phyloP scores from a whole-genome alignment of 2,797 vertebrate genomes.

The Cottoperca gobio region DNA sequence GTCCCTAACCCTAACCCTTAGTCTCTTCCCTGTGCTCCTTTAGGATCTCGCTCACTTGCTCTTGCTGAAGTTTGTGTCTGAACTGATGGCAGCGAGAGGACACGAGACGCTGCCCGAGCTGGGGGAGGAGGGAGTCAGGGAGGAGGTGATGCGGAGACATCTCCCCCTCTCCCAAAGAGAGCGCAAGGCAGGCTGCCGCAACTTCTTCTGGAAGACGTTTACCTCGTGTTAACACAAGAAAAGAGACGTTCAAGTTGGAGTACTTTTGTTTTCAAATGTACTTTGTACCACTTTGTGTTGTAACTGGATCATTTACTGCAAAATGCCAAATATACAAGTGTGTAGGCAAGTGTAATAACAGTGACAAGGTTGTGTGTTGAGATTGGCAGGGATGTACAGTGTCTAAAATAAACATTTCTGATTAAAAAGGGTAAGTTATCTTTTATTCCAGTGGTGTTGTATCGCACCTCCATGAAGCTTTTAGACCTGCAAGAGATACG shows the following conservation, averaged over 20 bases:
- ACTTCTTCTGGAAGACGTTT: conserved; percentile 90
- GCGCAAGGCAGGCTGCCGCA: conserved; percentile 86
- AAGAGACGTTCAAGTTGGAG: background rate
- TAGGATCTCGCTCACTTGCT: conserved; percentile 74
- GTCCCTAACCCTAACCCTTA: too few species aligned
- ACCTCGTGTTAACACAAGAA: conserved; percentile 81
- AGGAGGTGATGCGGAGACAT: conserved; percentile 73
- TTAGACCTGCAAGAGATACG: background rate
- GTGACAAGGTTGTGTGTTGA: background rate
- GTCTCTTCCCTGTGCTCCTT: too few species aligned
- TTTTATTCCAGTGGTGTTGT: too few species aligned
- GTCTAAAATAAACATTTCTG: conserved; percentile 31
- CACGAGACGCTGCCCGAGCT: conserved; percentile 41
- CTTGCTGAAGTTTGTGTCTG: conserved; percentile 72
- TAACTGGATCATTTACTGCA: background rate
- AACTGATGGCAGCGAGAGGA: conserved; percentile 49
- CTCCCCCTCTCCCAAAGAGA: conserved; percentile 78
- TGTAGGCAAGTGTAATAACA: background rate
- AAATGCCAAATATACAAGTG: background rate
- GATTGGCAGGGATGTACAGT: background rate
- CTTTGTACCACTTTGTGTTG: conserved; percentile 22
- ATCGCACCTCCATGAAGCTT: background rate
- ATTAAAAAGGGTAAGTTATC: conserved; percentile 25
- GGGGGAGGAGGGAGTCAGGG: conserved; percentile 56
- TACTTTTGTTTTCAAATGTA: background rate